Evolutionary conservation across 2,888 invertebrate species (phyloP).

Genomic region (Mythimna albipuncta): DNA sequence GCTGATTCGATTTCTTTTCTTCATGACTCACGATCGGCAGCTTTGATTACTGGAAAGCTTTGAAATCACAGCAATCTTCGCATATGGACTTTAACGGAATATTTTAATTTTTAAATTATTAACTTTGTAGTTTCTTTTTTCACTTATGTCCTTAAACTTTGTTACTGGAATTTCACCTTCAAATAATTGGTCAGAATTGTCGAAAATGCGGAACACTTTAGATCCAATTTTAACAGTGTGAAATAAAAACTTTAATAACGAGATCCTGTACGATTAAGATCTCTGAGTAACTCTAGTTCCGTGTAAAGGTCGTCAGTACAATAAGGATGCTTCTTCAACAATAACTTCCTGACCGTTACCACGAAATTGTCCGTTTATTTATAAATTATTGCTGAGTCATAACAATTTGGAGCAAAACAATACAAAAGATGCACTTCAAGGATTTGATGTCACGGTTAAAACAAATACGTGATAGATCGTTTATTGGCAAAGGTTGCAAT

Average conservation of each 20-base stretch:
- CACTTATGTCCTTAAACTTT: constrained; percentile 6
- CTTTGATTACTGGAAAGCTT: constrained; percentile 13
- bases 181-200: constrained; percentile 36
- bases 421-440: constrained; percentile 61
- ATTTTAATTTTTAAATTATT: background rate
- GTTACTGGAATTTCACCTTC: constrained; percentile 22
- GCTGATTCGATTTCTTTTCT: constrained; percentile 20
- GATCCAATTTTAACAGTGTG: constrained; percentile 45
- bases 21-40: background rate
- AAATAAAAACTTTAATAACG: constrained; percentile 66
- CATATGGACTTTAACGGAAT: background rate
- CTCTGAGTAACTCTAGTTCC: constrained; percentile 75
- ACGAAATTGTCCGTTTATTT: constrained; percentile 56
- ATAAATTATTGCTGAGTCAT: constrained; percentile 60
- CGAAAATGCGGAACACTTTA: constrained; percentile 58
- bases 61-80: background rate
- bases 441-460: constrained; percentile 62
- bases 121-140: constrained; percentile 10
- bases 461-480: constrained; percentile 59
- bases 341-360: constrained; percentile 65
- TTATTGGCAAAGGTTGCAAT: constrained; percentile 57
- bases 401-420: constrained; percentile 58
- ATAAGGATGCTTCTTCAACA: constrained; percentile 78
- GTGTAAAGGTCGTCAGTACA: constrained; percentile 76
- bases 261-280: constrained; percentile 75